phyloP scores from a whole-genome alignment of 2,113 vertebrate species.

The Scytalopus superciliaris region DNA sequence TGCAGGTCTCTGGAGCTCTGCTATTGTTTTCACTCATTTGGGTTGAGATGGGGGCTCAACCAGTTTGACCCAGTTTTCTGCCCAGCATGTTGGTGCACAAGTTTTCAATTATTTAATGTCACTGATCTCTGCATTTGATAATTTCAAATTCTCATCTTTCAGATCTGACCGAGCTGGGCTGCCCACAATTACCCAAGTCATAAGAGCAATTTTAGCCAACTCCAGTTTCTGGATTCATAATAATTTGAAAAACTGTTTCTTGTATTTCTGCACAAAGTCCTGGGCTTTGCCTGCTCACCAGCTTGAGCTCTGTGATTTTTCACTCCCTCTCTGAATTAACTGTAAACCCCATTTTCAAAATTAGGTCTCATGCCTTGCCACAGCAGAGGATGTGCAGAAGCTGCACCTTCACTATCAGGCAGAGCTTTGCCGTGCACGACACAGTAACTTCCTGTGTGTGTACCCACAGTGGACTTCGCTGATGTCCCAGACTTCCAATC shows the following conservation, averaged over 20 bases:
- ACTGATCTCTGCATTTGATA: background rate
- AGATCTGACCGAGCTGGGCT: background rate
- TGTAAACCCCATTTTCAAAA: background rate
- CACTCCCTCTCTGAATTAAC: background rate
- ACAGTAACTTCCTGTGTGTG: rapidly evolving
- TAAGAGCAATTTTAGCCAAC: background rate
- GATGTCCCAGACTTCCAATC: background rate
- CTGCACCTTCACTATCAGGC: rapidly evolving
- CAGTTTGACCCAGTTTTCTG: background rate
- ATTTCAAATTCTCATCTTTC: background rate
- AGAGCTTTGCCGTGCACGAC: background rate
- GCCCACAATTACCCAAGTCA: background rate
- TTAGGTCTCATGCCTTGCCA: background rate
- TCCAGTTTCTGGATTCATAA: background rate
- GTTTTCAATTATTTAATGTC: background rate
- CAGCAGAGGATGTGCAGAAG: background rate
- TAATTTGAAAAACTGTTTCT: background rate
- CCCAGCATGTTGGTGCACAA: background rate
- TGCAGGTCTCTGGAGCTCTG: background rate
- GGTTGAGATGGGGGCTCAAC: background rate
- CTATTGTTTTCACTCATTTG: background rate
- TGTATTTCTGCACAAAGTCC: background rate
- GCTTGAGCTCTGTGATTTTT: background rate
- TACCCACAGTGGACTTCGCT: no score
- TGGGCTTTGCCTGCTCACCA: background rate